Base-by-base conservation (phyloP, 2,113 vertebrate genomes). In the Atherinomorus stipes region DNA sequence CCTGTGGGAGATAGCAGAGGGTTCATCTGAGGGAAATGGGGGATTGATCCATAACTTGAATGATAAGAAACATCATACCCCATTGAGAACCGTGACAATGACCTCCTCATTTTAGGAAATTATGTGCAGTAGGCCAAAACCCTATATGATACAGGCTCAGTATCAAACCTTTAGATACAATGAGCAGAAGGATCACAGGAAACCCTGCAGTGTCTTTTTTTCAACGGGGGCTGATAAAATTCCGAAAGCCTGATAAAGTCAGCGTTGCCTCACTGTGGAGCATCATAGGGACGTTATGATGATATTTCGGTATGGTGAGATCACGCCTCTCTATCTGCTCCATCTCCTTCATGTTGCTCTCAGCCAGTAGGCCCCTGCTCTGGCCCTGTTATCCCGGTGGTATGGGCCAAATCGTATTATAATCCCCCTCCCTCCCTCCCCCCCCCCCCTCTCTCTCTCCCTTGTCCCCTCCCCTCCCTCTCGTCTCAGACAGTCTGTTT, bases 381-480 rank as follows among this genome's bases (percentile, higher is more conserved):
- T 85, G 81, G 88, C 85, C 90, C 90, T 90, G 88, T 91, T 91
- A 90, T 91, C 87, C 90, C 84, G 85, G 90, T 91, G 92, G 89
- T 92, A 84, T 81, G 88, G 90, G 90, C 93, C 93, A 93, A 94
- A 94, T 94, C 90, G 92, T 94, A 94, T 94, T 94, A 93, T 92
- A 90, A 88, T 82, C 85, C 84, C 83, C 90, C 77, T 83, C 79
- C 73, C 25, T 57, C 47, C 28, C 11, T 54, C 47, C 63, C 16
- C 49, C 57, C 37, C 42, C 74, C 25, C 61, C 34, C 68, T n/a
- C n/a, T n/a, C n/a, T n/a, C n/a, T n/a, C n/a, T n/a, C n/a, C n/a
- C 87, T 63, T 78, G 63, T 83, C 65, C 74, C 89, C 87, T 85
- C 76, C 77, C 84, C 88, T 85, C 87, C 73, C 80, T 62, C 73